A percentile compares a stretch with the other conserved stretches of the same genome.
Evolutionary conservation across 2,113 vertebrate species (phyloP).

Genomic region (Sceloporus tristichus): DNA sequence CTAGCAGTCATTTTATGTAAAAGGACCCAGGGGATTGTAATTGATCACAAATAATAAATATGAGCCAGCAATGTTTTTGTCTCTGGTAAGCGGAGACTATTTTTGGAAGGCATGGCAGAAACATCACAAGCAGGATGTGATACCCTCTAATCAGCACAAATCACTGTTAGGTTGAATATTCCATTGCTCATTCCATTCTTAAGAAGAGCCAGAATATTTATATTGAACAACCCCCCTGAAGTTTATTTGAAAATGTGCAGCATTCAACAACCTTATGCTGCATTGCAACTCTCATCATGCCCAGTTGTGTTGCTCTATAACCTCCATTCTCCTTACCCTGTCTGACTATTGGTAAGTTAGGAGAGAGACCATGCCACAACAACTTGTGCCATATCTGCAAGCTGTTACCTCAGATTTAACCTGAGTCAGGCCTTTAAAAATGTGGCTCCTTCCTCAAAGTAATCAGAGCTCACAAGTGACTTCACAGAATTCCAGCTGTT

Average conservation of each 20-base stretch:
- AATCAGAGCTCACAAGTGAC: neutral
- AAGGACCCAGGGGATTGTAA: neutral
- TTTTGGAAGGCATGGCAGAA: constrained; percentile 1
- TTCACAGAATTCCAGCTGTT: neutral
- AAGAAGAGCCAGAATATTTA: neutral
- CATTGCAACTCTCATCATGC: neutral
- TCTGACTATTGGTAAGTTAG: neutral
- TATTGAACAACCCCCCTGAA: neutral
- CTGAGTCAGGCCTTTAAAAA: neutral
- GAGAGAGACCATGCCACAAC: neutral
- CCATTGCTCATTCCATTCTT: neutral
- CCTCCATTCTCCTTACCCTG: neutral
- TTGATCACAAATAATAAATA: constrained; percentile 21
- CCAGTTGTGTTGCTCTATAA: too few relatives aligned
- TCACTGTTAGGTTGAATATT: neutral
- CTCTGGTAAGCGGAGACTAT: neutral
- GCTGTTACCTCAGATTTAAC: neutral
- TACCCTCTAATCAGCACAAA: constrained; percentile 2
- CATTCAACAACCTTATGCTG: neutral
- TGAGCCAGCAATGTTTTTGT: constrained; percentile 9
- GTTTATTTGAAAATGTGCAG: neutral
- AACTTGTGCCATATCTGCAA: neutral
- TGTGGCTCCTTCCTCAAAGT: neutral
- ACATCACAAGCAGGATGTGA: neutral
- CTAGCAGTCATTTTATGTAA: neutral